These are phyloP conservation scores for Noctuana brunneofusca DNA, from an alignment of 2,888 invertebrate species.

Conservation along the genomic window DNA sequence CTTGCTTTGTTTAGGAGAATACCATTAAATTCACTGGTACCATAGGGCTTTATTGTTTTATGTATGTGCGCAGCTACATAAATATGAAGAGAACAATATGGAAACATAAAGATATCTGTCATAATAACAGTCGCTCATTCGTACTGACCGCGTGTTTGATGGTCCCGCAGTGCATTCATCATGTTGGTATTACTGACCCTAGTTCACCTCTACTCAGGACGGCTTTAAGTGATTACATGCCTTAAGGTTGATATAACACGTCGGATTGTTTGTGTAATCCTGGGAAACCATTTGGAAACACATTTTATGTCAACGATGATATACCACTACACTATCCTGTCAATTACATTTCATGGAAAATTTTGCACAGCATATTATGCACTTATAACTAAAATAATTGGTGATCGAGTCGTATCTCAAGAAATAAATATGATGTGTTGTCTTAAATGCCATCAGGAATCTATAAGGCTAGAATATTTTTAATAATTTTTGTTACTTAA, in stretches of 20 bases:
- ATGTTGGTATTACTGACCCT: conserved; percentile 38
- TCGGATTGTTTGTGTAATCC: conserved; percentile 15
- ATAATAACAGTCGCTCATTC: conserved; percentile 2
- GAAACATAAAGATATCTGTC: conserved; percentile 3
- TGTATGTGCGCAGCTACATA: not conserved
- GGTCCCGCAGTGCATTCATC: conserved; percentile 37
- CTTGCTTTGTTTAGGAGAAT: too few species aligned
- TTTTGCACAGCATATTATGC: not conserved
- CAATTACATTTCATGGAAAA: not conserved
- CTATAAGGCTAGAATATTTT: too few species aligned
- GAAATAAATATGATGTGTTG: too few species aligned
- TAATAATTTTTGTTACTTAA: too few species aligned
- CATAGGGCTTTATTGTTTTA: not conserved
- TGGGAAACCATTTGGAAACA: not conserved
- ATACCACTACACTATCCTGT: not conserved
- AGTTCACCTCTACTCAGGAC: conserved; percentile 39
- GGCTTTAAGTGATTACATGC: conserved; percentile 38
- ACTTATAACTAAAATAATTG: not conserved
- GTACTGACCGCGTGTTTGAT: conserved; percentile 8
- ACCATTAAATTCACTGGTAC: too few species aligned
- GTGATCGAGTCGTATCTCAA: not conserved
- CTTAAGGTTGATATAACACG: conserved; percentile 4
- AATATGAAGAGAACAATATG: not conserved
- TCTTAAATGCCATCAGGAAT: too few species aligned
- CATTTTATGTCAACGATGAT: not conserved